These are phyloP conservation scores for Whitmania pigra DNA, from an alignment of 1,140 invertebrate genomes.

Conservation along the genomic window DNA sequence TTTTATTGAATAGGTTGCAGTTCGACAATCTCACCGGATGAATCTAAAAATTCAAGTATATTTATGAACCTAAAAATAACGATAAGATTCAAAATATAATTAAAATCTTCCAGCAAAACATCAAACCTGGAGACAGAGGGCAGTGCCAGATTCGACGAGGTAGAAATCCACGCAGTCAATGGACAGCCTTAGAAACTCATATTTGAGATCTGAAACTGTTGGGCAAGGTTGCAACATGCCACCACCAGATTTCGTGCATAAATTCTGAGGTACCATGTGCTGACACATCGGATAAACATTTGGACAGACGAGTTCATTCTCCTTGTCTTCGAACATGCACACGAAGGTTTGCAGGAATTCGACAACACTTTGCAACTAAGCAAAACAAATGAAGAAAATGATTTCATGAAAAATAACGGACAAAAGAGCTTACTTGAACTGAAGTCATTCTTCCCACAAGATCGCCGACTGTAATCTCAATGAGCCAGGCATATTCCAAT, in stretches of 20 bases:
- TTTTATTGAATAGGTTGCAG: conserved; percentile 83
- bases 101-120: neutral
- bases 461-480: conserved; percentile 51
- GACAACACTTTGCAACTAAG: conserved; percentile 63
- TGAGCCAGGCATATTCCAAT: conserved; percentile 83
- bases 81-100: too few relatives aligned
- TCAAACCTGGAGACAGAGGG: conserved; percentile 62
- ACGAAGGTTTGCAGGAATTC: conserved; percentile 77
- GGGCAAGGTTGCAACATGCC: conserved; percentile 50
- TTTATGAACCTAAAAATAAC: too few relatives aligned
- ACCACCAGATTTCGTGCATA: conserved; percentile 60
- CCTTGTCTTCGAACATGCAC: conserved; percentile 68
- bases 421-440: conserved; percentile 39
- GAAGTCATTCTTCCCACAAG: conserved; percentile 47
- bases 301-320: conserved; percentile 71
- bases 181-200: conserved; percentile 76
- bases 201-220: conserved; percentile 79
- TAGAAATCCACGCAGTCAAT: conserved; percentile 82
- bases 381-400: neutral
- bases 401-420: neutral
- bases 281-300: conserved; percentile 66
- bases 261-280: conserved; percentile 62
- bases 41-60: conserved; percentile 43
- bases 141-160: conserved; percentile 73
- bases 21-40: conserved; percentile 73